phyloP scores from a whole-genome alignment of 2,797 vertebrate genomes.

The Molossus alvarezi region DNA sequence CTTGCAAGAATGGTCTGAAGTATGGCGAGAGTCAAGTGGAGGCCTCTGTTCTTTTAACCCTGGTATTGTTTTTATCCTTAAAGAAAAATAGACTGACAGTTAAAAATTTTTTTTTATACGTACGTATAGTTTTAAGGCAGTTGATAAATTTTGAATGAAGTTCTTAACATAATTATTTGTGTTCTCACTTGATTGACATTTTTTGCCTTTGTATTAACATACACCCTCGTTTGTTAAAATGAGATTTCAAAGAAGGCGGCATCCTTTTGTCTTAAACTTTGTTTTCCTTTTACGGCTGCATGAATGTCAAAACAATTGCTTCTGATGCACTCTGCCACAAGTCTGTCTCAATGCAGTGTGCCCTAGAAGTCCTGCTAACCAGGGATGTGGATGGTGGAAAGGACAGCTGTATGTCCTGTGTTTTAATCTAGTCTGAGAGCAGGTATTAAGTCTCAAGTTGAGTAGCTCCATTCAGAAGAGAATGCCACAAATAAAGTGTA shows the following conservation, averaged over 20 bases:
- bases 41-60: neutral
- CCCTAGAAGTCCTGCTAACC: rapidly evolving
- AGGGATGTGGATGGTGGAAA: neutral
- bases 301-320: neutral
- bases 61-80: neutral
- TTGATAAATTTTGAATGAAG: neutral
- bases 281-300: neutral
- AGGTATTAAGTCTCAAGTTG: neutral
- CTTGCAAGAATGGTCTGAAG: no score
- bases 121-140: neutral
- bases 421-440: neutral
- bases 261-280: rapidly evolving
- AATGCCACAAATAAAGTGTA: neutral
- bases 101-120: neutral
- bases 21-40: neutral
- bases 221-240: neutral
- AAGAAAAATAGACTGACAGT: neutral
- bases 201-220: neutral
- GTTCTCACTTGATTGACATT: neutral
- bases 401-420: rapidly evolving
- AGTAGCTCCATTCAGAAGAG: neutral
- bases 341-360: rapidly evolving
- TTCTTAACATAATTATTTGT: neutral
- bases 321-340: rapidly evolving
- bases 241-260: neutral